These are phyloP conservation scores for Podarcis siculus DNA, from an alignment of 2,797 vertebrate species.

Conservation along the genomic window DNA sequence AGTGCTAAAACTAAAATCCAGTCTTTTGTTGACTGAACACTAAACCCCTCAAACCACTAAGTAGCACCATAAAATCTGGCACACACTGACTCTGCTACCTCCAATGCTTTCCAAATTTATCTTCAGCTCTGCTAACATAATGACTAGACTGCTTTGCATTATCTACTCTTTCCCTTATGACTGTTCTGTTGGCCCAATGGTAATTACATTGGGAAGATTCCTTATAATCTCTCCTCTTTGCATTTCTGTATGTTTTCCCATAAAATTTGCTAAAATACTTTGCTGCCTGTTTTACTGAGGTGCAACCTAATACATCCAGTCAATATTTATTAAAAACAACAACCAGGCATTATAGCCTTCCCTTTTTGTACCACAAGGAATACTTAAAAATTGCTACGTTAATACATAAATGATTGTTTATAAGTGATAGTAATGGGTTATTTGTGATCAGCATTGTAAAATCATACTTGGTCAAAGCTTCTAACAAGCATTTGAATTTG, in stretches of 20 bases:
- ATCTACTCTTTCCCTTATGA: not conserved
- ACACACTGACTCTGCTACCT: not conserved
- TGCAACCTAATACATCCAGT: not conserved
- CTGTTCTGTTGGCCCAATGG: not conserved
- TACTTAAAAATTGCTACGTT: not conserved
- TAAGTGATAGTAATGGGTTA: not conserved
- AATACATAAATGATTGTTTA: not conserved
- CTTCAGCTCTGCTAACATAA: not conserved
- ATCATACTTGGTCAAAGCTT: not conserved
- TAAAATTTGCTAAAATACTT: not conserved
- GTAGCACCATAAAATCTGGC: not conserved
- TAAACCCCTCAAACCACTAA: not conserved
- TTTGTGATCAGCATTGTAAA: constrained; percentile 2
- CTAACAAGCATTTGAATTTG: not conserved
- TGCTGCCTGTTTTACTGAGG: not conserved
- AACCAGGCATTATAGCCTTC: not conserved
- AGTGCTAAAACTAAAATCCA: not conserved
- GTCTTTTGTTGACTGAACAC: not conserved
- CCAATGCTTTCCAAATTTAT: not conserved
- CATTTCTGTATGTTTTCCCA: not conserved
- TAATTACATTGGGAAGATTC: not conserved
- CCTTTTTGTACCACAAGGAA: not conserved
- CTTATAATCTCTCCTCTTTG: not conserved
- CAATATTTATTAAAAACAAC: not conserved
- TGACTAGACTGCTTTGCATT: not conserved